Conservation (phyloP, 2,888 invertebrate genomes). For the Petrolisthes manimaculis region DNA sequence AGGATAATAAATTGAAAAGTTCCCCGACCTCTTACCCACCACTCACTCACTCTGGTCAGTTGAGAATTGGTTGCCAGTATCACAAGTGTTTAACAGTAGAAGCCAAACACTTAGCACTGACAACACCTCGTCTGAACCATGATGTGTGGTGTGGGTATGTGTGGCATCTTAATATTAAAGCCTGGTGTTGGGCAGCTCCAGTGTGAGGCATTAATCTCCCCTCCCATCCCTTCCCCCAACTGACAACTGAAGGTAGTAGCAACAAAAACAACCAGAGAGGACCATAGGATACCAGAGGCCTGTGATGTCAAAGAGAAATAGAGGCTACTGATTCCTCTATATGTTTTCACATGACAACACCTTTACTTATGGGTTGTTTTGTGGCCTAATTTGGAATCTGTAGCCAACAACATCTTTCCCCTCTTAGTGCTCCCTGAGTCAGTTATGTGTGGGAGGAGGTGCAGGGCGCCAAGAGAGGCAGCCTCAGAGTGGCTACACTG, state of each 20-base stretch:
- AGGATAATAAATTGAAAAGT: not conserved
- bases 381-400: constrained; percentile 42
- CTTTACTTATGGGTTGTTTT: not conserved
- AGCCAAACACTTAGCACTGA: constrained; percentile 34
- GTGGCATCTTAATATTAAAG: constrained; percentile 7
- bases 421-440: not conserved
- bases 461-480: constrained; percentile 41
- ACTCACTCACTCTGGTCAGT: constrained; percentile 27
- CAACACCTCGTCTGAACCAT: constrained; percentile 25
- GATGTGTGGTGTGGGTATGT: constrained; percentile 22
- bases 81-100: constrained; percentile 17
- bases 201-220: constrained; percentile 35
- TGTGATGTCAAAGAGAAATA: too few species aligned
- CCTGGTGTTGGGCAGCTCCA: constrained; percentile 43
- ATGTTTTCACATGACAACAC: too few species aligned
- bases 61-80: constrained; percentile 22
- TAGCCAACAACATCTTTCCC: not conserved
- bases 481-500: constrained; percentile 39
- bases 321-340: too few species aligned
- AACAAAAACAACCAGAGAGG: constrained; percentile 32
- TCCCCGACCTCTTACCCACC: not conserved
- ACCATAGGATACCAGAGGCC: not conserved
- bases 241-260: constrained; percentile 32
- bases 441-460: not conserved
- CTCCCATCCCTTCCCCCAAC: constrained; percentile 15